Evolutionary conservation across 2,113 vertebrate genomes (phyloP).

Genomic region (Erythrocercus mccallii): DNA sequence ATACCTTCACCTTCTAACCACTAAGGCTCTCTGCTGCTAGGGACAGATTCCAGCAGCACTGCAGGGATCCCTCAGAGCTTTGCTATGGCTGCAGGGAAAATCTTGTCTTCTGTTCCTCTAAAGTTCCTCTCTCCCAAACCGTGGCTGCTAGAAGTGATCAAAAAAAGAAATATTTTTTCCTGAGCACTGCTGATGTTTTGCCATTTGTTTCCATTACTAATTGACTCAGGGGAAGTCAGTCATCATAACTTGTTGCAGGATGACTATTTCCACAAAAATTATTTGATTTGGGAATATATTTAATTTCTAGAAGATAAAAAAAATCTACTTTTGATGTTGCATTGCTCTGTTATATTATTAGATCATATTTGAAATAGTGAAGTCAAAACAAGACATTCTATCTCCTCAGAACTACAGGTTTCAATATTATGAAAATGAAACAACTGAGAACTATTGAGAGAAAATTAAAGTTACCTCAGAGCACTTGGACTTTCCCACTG

Average conservation of each 20-base stretch:
- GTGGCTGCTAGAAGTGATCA: background rate
- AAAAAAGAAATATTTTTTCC: background rate
- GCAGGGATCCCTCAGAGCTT: background rate
- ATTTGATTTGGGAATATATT: constrained; percentile 8
- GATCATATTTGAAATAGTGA: constrained; percentile 4
- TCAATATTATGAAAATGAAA: background rate
- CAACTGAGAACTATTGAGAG: background rate
- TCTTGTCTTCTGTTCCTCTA: background rate
- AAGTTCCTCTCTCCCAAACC: background rate
- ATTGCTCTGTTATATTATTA: background rate
- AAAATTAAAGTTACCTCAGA: background rate
- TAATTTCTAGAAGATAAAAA: background rate
- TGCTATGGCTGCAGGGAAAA: background rate
- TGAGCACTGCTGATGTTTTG: background rate
- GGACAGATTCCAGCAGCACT: background rate
- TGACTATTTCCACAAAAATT: background rate
- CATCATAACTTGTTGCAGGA: background rate
- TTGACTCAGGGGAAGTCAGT: background rate
- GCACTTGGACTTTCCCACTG: background rate
- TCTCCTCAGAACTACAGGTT: background rate
- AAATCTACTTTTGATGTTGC: background rate
- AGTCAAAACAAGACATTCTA: constrained; percentile 41
- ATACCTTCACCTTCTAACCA: background rate
- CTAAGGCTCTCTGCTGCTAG: background rate
- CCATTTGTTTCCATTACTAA: constrained; percentile 7